Evolutionary conservation across 2,888 invertebrate genomes (phyloP).

Genomic region (Chymomyza amoena): DNA sequence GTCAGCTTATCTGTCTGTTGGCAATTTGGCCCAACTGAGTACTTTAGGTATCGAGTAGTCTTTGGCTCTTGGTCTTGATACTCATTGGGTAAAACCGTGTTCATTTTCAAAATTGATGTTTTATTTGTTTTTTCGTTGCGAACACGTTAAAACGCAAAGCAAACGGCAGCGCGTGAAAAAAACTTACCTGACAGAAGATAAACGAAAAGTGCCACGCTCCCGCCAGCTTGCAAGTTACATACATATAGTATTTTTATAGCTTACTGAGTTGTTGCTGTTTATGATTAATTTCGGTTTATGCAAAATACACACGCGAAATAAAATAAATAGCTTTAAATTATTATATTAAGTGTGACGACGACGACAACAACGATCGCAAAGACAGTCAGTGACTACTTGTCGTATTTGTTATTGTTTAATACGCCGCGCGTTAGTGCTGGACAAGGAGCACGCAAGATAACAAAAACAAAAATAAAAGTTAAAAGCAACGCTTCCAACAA

Average conservation of each 20-base stretch:
- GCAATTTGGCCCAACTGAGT: no score
- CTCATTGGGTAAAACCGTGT: neutral
- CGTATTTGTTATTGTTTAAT: neutral
- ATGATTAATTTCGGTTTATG: conserved; percentile 47
- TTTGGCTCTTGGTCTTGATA: no score
- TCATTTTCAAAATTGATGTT: neutral
- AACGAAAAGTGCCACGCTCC: neutral
- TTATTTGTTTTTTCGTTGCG: conserved; percentile 48
- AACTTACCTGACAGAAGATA: neutral
- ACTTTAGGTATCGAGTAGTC: no score
- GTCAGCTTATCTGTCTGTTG: no score
- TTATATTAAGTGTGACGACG: neutral
- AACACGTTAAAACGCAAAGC: conserved; percentile 62
- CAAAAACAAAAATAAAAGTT: neutral
- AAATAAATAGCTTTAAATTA: conserved; percentile 39
- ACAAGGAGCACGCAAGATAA: neutral
- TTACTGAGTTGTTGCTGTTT: conserved; percentile 23
- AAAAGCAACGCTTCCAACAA: neutral
- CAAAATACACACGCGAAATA: conserved; percentile 21
- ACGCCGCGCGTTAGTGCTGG: neutral
- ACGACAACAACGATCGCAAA: conserved; percentile 30
- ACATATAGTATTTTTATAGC: neutral
- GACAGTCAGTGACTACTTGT: conserved; percentile 8
- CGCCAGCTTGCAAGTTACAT: neutral
- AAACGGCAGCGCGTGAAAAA: conserved; percentile 33